These are phyloP conservation scores for Penaeus chinensis DNA, from an alignment of 1,140 invertebrate genomes.

Conservation along the genomic window DNA sequence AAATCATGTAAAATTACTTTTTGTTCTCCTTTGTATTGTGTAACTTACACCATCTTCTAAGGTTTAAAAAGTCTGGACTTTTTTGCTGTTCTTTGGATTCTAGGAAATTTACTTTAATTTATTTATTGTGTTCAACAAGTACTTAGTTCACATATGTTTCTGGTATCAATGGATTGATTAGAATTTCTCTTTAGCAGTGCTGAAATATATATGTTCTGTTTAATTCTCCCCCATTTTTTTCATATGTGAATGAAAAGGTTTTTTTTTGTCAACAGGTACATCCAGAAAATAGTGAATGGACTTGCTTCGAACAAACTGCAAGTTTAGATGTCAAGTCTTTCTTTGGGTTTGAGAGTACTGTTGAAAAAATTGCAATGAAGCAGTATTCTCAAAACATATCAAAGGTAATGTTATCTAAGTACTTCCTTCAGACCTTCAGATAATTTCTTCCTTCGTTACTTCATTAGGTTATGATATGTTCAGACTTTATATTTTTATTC, in stretches of 20 bases:
- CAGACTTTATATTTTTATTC: background rate
- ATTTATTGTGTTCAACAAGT: too few species aligned
- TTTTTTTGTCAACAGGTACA: conserved; percentile 78
- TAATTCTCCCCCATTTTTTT: background rate
- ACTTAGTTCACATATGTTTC: too few species aligned
- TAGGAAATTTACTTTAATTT: too few species aligned
- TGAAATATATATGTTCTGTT: background rate
- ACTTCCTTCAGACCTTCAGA: background rate
- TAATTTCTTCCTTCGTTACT: background rate
- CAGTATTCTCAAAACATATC: conserved; percentile 94
- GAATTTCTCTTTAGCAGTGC: too few species aligned
- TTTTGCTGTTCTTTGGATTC: too few species aligned
- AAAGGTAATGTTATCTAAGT: conserved; percentile 73
- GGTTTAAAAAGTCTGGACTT: too few species aligned
- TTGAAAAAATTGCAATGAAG: conserved; percentile 97
- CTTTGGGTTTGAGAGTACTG: conserved; percentile 94
- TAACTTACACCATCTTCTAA: too few species aligned
- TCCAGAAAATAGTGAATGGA: conserved; percentile 95
- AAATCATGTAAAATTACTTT: too few species aligned
- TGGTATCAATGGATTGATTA: too few species aligned
- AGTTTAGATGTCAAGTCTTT: conserved; percentile 96
- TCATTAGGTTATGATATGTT: background rate
- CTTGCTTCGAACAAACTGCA: conserved; percentile 95
- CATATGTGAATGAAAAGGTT: background rate
- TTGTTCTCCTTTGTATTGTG: too few species aligned